Conservation (phyloP, 2,113 vertebrate species). For the Perca schrenkii region DNA sequence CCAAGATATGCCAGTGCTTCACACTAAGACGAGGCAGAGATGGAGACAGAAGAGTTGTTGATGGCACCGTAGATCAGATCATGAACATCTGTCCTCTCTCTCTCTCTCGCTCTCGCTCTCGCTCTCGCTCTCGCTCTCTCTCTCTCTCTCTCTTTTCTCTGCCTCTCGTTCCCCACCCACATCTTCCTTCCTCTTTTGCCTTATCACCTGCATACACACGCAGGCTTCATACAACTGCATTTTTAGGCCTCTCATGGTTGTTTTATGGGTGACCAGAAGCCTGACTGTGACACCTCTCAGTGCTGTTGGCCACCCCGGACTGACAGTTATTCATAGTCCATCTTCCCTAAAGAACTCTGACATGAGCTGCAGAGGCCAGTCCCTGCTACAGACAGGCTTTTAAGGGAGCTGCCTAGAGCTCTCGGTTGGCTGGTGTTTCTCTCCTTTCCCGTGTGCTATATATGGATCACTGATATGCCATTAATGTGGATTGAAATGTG, state of each 20-base stretch:
- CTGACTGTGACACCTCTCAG: conserved; percentile 18
- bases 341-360: conserved; percentile 61
- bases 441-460: not conserved
- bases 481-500: not conserved
- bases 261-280: conserved; percentile 29
- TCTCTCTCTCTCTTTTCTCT: not conserved
- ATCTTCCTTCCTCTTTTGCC: conserved; percentile 24
- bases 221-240: conserved; percentile 5
- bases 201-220: not conserved
- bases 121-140: not conserved
- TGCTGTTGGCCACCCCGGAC: conserved; percentile 1
- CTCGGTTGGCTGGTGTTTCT: conserved; percentile 15
- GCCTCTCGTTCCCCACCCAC: not conserved
- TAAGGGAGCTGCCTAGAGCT: conserved; percentile 25
- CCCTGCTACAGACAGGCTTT: conserved; percentile 52
- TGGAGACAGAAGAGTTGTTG: conserved; percentile 7
- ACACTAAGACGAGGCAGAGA: conserved; percentile 31
- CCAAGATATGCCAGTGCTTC: conserved; percentile 29
- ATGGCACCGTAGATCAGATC: conserved; percentile 30
- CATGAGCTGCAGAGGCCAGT: conserved; percentile 50
- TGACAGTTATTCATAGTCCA: conserved; percentile 38
- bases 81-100: conserved; percentile 5
- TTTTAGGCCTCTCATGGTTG: conserved; percentile 8
- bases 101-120: not conserved
- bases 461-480: conserved; percentile 2